Evolutionary conservation across 2,797 vertebrate genomes (phyloP), one percentile per base, ranked within the genome.

Genomic region (Hoplostethus atlanticus): DNA sequence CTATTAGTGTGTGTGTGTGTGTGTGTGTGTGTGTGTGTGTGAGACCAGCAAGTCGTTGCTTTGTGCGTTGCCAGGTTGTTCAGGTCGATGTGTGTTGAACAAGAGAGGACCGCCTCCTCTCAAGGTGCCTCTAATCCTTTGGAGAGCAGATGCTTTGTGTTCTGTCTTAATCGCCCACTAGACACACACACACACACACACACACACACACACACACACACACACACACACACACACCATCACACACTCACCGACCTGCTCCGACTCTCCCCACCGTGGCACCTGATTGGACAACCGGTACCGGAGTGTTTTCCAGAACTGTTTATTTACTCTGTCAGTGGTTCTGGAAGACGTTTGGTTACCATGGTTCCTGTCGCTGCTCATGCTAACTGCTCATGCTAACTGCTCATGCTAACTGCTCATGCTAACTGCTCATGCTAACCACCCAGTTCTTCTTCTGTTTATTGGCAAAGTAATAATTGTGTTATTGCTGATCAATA

Each of bases 81-180:
- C 9, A 40, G 38, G 6, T 1, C 6, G 38, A 28, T 48, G 36
- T 77, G 57, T 65, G 44, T 47, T 0, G 13, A 34, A 58, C 30
- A 28, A 42, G 38, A 15, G 5, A 16, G 38, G 16, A 7, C 30
- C 62, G 59, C 16, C 11, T 59, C 31, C 54, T 55, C 46, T 71
- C 6, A 68, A 69, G 65, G 65, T 80, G 62, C 66, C 30, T 71
- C 59, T 83, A 80, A 82, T 78, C 58, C 51, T 57, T 13, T 73
- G 47, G 31, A 70, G 57, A 72, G 69, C 64, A 53, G 71, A 42
- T 1, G 3, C 42, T 55, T 57, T 60, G 38, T 71, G 54, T 73
- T 77, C 21, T 28, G 9, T 59, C 47, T 72, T 74, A 76, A 78
- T 85, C 40, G 66, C 6, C 10, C 42, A 38, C 4, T 4, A 50